These are phyloP conservation scores for Eristalis arbustorum DNA, from an alignment of 2,888 invertebrate genomes.

Conservation along the genomic window DNA sequence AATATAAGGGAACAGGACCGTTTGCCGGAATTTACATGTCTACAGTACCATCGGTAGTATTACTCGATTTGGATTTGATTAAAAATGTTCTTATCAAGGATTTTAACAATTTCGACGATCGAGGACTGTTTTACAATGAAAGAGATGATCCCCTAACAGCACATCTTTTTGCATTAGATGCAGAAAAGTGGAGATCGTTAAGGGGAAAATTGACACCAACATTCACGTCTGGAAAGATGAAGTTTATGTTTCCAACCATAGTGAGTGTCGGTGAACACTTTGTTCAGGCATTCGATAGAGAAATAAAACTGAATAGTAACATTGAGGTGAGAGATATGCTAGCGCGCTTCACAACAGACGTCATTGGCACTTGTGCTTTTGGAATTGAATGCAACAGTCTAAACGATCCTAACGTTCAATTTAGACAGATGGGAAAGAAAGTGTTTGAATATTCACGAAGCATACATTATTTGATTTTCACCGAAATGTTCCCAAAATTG, in stretches of 20 bases:
- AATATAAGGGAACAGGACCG: conserved; percentile 73
- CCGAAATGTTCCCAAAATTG: conserved; percentile 70
- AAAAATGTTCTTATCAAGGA: conserved; percentile 64
- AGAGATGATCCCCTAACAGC: conserved; percentile 74
- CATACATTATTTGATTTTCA: not conserved
- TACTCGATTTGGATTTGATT: conserved; percentile 61
- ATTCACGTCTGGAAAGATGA: conserved; percentile 79
- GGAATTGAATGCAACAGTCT: conserved; percentile 81
- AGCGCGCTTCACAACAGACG: conserved; percentile 81
- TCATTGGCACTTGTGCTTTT: conserved; percentile 81
- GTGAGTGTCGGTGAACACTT: conserved; percentile 58
- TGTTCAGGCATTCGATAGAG: conserved; percentile 54
- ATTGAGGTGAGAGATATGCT: conserved; percentile 77
- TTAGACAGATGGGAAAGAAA: conserved; percentile 75
- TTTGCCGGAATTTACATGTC: conserved; percentile 77
- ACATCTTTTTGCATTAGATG: conserved; percentile 74
- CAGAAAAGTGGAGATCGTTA: conserved; percentile 78
- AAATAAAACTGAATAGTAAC: not conserved
- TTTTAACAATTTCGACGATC: conserved; percentile 73
- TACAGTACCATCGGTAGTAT: conserved; percentile 72
- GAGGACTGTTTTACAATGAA: conserved; percentile 73
- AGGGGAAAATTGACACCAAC: conserved; percentile 78
- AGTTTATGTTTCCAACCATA: conserved; percentile 76
- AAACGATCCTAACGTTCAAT: conserved; percentile 77
- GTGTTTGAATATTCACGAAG: conserved; percentile 55